Conservation (phyloP, 2,113 vertebrate species). For the Gasterosteus nipponicus region DNA sequence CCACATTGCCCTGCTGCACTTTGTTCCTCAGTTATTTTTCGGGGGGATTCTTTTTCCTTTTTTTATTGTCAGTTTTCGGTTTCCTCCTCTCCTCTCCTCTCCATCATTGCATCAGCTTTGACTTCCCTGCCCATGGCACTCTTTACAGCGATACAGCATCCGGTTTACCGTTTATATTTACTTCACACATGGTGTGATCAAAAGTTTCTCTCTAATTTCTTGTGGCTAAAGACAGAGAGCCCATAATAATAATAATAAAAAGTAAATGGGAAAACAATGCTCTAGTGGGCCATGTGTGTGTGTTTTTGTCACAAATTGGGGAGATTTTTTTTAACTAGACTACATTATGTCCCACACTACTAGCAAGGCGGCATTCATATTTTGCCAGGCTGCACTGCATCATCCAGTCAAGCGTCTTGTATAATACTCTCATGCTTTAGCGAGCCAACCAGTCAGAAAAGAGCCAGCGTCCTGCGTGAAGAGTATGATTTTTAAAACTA, state of each 20-base stretch:
- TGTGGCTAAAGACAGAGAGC: conserved; percentile 54
- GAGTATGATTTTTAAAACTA: conserved; percentile 23
- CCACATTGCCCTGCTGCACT: conserved; percentile 4
- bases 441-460: conserved; percentile 19
- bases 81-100: background rate
- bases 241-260: conserved; percentile 40
- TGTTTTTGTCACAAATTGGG: conserved; percentile 59
- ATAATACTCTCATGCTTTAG: conserved; percentile 12
- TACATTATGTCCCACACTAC: conserved; percentile 64
- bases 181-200: conserved; percentile 54
- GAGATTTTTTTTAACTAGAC: conserved; percentile 26
- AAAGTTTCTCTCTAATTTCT: conserved; percentile 65
- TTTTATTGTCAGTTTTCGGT: background rate
- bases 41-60: background rate
- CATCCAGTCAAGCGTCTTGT: conserved; percentile 26
- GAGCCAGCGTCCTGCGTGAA: conserved; percentile 10
- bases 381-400: conserved; percentile 44
- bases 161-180: conserved; percentile 45
- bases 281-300: conserved; percentile 41
- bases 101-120: conserved; percentile 31
- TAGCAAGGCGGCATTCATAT: conserved; percentile 46
- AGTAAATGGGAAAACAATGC: conserved; percentile 62
- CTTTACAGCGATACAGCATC: conserved; percentile 14
- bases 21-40: conserved; percentile 15
- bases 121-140: conserved; percentile 9